Evolutionary conservation across 2,888 invertebrate species (phyloP).

Genomic region (Rhagonycha fulva): DNA sequence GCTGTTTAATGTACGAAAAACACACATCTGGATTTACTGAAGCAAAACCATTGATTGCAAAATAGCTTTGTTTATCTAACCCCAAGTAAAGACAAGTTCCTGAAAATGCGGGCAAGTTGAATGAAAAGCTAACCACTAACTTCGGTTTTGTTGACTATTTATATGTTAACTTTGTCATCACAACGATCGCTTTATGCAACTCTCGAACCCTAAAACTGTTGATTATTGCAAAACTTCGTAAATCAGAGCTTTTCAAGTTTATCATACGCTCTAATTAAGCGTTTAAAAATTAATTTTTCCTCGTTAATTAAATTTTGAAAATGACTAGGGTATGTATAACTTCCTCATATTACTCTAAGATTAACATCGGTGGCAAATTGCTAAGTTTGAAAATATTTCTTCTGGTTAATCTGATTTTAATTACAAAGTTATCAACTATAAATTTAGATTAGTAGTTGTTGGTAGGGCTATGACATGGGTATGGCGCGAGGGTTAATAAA

Average conservation of each 20-base stretch:
- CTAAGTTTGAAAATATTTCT: not conserved
- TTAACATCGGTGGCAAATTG: not conserved
- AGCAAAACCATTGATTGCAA: not conserved
- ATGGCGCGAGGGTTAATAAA: not conserved
- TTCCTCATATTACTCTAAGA: not conserved
- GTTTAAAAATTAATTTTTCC: not conserved
- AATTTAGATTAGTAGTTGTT: not conserved
- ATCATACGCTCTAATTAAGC: not conserved
- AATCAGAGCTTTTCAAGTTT: not conserved
- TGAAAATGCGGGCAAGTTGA: constrained; percentile 7
- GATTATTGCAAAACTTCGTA: not conserved
- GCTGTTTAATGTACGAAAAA: not conserved
- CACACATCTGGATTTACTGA: not conserved
- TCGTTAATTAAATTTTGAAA: not conserved
- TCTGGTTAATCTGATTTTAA: not conserved
- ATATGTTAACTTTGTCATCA: not conserved
- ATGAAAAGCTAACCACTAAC: not conserved
- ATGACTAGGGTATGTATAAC: not conserved
- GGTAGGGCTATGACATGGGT: not conserved
- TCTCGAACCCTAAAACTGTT: not conserved
- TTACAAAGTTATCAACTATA: not conserved
- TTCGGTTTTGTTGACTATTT: not conserved
- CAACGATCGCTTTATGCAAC: not conserved
- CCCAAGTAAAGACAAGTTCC: constrained; percentile 4
- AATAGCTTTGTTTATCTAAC: constrained; percentile 16